phyloP scores from a whole-genome alignment of 2,888 invertebrate species.

The Malthinus flaveolus region DNA sequence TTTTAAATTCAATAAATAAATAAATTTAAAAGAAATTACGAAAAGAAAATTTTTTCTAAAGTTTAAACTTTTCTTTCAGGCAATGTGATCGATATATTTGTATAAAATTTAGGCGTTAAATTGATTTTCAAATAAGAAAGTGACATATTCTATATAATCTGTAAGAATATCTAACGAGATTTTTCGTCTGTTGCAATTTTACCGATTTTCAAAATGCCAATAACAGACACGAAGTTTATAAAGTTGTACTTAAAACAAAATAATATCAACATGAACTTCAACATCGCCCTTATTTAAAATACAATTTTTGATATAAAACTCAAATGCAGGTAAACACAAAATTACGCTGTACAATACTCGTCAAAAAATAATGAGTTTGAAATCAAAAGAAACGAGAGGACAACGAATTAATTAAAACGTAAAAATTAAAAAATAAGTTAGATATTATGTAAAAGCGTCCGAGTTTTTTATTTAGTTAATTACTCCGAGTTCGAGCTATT shows the following conservation, averaged over 20 bases:
- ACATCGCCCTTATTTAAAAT: too few species aligned
- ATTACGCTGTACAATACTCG: too few species aligned
- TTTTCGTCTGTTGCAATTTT: conserved; percentile 4
- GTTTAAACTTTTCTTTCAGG: too few species aligned
- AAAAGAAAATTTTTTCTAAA: too few species aligned
- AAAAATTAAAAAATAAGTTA: not conserved
- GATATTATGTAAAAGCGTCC: not conserved
- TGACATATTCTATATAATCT: conserved; percentile 4
- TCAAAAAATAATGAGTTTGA: too few species aligned
- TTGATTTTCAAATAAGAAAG: not conserved
- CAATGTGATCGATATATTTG: not conserved
- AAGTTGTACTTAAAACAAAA: not conserved
- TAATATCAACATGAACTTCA: too few species aligned
- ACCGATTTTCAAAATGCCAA: not conserved
- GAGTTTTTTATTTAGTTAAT: not conserved
- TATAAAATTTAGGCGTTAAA: not conserved
- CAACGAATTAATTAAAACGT: not conserved
- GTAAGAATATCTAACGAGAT: conserved; percentile 3
- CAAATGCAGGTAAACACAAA: too few species aligned
- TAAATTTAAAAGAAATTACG: too few species aligned
- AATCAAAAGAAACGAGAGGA: too few species aligned
- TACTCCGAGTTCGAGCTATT: not conserved
- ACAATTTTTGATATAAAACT: too few species aligned
- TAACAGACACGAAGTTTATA: not conserved
- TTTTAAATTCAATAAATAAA: too few species aligned